phyloP scores from a whole-genome alignment of 1,140 invertebrate species.

The Aphaenogaster ashmeadi region DNA sequence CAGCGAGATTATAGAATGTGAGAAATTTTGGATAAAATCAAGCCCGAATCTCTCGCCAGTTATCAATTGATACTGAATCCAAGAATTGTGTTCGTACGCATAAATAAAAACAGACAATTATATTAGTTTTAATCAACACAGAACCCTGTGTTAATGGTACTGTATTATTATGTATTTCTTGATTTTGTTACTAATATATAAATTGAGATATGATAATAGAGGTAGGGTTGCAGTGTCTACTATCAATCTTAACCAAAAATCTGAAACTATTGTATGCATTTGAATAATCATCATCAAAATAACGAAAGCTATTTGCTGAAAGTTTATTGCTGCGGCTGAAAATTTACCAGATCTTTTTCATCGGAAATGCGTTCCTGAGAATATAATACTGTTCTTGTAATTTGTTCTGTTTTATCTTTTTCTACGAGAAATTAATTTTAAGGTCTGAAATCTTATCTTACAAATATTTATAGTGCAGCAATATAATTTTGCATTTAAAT shows the following conservation, averaged over 20 bases:
- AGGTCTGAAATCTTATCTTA: not conserved
- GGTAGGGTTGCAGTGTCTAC: not conserved
- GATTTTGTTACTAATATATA: conserved; percentile 42
- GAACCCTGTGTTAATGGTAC: conserved; percentile 19
- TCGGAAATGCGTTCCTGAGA: not conserved
- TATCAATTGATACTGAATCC: conserved; percentile 12
- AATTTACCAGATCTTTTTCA: conserved; percentile 23
- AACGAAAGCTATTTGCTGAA: not conserved
- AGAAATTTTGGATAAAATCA: not conserved
- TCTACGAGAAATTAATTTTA: conserved; percentile 16
- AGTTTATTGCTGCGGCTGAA: not conserved
- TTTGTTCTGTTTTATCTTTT: conserved; percentile 12
- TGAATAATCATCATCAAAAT: not conserved
- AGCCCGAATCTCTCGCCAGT: not conserved
- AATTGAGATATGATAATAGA: conserved; percentile 17
- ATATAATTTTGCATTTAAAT: conserved; percentile 53
- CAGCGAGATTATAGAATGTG: not conserved
- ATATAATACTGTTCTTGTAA: not conserved
- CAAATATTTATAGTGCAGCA: conserved; percentile 15
- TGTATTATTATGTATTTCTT: conserved; percentile 1
- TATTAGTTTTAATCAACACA: conserved; percentile 35
- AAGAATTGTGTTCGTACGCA: conserved; percentile 6
- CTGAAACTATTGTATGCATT: conserved; percentile 23
- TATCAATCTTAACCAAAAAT: conserved; percentile 12
- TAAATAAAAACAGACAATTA: conserved; percentile 27